Percentiles rank a stretch among this genome's conserved stretches.
Conservation (phyloP, 2,113 vertebrate species). For the Urocynchramus pylzowi region DNA sequence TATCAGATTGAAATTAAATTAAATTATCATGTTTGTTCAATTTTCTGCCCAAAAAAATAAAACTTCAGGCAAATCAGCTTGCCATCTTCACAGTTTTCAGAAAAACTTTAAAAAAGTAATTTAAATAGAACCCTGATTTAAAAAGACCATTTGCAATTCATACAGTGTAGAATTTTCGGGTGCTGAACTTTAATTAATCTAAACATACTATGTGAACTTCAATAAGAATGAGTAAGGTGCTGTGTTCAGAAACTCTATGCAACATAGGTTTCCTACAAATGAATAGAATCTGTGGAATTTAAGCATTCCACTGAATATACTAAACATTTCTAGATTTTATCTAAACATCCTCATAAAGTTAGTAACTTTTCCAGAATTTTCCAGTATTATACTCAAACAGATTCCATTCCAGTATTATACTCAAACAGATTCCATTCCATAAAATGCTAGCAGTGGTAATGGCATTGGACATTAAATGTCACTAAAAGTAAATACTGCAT, state of each 20-base stretch:
- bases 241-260: slow-evolving; percentile 20
- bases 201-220: not conserved
- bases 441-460: not conserved
- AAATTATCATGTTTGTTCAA: not conserved
- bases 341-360: slow-evolving; percentile 17
- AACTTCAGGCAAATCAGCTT: not conserved
- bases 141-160: not conserved
- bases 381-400: slow-evolving; percentile 10
- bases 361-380: slow-evolving; percentile 48
- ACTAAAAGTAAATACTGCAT: not conserved
- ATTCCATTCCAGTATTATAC: slow-evolving; percentile 22
- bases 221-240: not conserved
- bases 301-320: not conserved
- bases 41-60: not conserved
- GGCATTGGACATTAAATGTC: not conserved
- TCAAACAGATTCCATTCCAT: not conserved
- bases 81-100: not conserved
- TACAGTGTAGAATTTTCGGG: not conserved
- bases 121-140: accelerated
- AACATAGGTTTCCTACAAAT: slow-evolving; percentile 22
- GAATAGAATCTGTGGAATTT: not conserved
- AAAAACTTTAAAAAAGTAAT: not conserved
- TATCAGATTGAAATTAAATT: not conserved
- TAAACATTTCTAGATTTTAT: not conserved
- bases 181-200: not conserved